Conservation (phyloP, 2,888 invertebrate species). For the Ophioninae sp. region DNA sequence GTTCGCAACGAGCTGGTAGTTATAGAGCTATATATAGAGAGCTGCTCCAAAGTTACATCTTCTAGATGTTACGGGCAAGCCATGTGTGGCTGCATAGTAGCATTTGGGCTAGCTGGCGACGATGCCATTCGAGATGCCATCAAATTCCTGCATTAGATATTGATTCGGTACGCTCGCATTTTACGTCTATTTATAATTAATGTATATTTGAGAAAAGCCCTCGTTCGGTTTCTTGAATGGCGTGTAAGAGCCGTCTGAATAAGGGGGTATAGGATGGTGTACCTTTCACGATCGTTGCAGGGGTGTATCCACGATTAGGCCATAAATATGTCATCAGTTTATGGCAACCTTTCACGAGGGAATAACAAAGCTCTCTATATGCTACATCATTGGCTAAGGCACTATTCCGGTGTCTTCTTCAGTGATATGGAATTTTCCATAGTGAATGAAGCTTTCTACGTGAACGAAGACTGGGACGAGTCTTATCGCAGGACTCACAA, state of each 20-base stretch:
- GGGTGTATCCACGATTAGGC: slow-evolving; percentile 38
- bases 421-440: background rate
- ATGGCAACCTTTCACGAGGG: slow-evolving; percentile 13
- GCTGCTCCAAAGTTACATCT: slow-evolving; percentile 7
- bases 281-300: background rate
- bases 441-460: background rate
- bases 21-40: too few species aligned
- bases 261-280: slow-evolving; percentile 1
- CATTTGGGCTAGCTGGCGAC: background rate
- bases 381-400: background rate
- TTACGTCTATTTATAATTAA: background rate
- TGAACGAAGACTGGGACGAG: background rate
- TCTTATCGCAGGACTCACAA: background rate
- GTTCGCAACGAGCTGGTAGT: slow-evolving; percentile 10
- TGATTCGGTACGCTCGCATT: background rate
- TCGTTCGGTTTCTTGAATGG: background rate
- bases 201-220: background rate
- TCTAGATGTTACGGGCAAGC: background rate
- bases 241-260: background rate
- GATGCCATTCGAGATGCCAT: background rate
- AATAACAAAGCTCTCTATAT: slow-evolving; percentile 12
- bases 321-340: slow-evolving; percentile 50
- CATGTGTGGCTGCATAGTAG: background rate
- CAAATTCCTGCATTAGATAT: background rate
- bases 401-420: too few species aligned